Conservation (phyloP, 2,113 vertebrate species). For the Xyliphius kryptos region DNA sequence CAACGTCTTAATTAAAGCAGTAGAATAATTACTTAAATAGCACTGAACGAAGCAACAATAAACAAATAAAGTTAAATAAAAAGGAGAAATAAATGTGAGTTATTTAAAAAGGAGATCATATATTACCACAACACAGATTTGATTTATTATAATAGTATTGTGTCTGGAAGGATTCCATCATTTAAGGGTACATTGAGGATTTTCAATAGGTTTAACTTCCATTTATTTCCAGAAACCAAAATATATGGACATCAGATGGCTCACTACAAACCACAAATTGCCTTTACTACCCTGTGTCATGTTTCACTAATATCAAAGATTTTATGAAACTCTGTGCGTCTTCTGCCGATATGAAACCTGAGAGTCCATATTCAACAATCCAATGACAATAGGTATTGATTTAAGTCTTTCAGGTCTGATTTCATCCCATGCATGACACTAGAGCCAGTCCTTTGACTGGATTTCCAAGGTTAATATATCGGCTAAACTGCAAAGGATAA, state of each 20-base stretch:
- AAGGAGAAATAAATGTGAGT: no score
- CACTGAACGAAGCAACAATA: no score
- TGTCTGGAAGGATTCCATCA: not conserved
- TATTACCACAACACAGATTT: no score
- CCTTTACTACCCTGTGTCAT: not conserved
- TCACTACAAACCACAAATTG: not conserved
- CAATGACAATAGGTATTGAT: not conserved
- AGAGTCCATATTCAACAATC: not conserved
- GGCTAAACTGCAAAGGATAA: no score
- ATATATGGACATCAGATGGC: not conserved
- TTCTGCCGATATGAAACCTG: not conserved
- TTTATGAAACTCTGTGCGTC: not conserved
- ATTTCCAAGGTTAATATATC: not conserved
- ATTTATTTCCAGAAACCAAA: not conserved
- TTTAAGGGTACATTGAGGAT: not conserved
- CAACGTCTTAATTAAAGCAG: no score
- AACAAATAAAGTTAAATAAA: no score
- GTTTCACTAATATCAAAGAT: not conserved
- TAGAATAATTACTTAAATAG: no score
- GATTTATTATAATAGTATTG: no score
- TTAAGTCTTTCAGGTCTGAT: not conserved
- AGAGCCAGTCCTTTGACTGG: not conserved
- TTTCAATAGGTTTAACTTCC: not conserved
- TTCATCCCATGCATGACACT: not conserved
- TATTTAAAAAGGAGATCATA: no score